Evolutionary conservation across 1,140 invertebrate genomes (phyloP).

Genomic region (Meloidogyne exigua): DNA sequence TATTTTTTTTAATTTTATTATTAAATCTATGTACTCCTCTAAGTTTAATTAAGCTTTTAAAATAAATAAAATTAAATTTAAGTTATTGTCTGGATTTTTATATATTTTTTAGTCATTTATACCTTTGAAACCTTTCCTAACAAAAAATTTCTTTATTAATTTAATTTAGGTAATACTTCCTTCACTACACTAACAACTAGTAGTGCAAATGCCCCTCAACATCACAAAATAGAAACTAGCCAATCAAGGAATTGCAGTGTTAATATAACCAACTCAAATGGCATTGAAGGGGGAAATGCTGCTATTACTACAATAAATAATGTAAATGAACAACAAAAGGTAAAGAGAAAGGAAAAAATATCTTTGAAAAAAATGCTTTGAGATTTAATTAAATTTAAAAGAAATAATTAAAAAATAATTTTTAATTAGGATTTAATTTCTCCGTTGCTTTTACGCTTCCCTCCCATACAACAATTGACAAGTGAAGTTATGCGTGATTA

Average conservation of each 20-base stretch:
- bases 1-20: too few species aligned
- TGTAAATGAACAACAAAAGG: background rate
- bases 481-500: conserved; percentile 55
- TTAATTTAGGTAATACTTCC: background rate
- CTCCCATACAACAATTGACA: conserved; percentile 27
- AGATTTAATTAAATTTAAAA: background rate
- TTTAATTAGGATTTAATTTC: background rate
- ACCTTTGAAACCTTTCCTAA: too few species aligned
- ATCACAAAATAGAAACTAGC: background rate
- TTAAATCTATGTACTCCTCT: too few species aligned
- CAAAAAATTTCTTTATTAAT: too few species aligned
- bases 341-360: background rate
- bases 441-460: conserved; percentile 19
- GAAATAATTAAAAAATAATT: too few species aligned
- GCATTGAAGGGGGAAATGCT: background rate
- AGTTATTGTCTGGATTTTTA: too few species aligned
- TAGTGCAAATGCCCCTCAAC: background rate
- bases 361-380: background rate
- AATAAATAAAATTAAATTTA: too few species aligned
- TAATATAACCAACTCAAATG: background rate
- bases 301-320: background rate
- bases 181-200: background rate
- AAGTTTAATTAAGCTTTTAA: too few species aligned
- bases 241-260: background rate
- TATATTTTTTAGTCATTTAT: too few species aligned